Evolutionary conservation across 2,888 invertebrate genomes (phyloP), one percentile per base, ranked within the genome.

Genomic region (Odontothrips loti): DNA sequence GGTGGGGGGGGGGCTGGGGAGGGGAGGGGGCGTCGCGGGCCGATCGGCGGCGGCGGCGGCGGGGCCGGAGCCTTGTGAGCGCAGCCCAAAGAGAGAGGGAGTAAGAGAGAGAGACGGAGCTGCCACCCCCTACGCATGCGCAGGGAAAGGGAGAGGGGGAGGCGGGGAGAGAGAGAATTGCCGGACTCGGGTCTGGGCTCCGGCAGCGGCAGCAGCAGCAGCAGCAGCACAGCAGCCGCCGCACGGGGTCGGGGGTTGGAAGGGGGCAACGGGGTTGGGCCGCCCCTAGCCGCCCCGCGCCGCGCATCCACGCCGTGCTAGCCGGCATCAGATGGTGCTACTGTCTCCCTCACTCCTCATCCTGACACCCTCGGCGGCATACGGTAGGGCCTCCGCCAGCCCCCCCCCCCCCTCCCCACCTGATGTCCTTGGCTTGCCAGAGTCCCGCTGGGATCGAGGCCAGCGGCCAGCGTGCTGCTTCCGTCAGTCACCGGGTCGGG

Each of bases 401-500:
- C 51, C 34, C 34, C 34, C 34, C 34, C 34, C 34, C 34, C 34
- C 34, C 15, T 51, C 51, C n/a, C 58, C 58, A 58, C 58, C 58
- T 58, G 58, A 11, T 17, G 68, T 27, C 68, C 68, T 75, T 75
- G 68, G 68, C 68, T 27, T 10, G 68, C 12, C 68, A 75, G 27
- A 23, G 23, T n/a, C 68, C 68, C 3, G 27, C 27, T 9, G 11
- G 68, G 68, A 12, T 23, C 23, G 68, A 17, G 63, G 63, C 63
- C n/a, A n/a, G n/a, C n/a, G n/a, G n/a, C n/a, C n/a, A n/a, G n/a
- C n/a, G n/a, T n/a, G n/a, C n/a, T n/a, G n/a, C n/a, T n/a, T n/a
- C n/a, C n/a, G n/a, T n/a, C n/a, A n/a, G n/a, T n/a, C 17, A 6
- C n/a, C 68, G 68, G 82, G 82, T 83, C 82, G 82, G 83, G 27